These are phyloP conservation scores for Australoheros facetus DNA, from an alignment of 2,797 vertebrate species.

Conservation along the genomic window DNA sequence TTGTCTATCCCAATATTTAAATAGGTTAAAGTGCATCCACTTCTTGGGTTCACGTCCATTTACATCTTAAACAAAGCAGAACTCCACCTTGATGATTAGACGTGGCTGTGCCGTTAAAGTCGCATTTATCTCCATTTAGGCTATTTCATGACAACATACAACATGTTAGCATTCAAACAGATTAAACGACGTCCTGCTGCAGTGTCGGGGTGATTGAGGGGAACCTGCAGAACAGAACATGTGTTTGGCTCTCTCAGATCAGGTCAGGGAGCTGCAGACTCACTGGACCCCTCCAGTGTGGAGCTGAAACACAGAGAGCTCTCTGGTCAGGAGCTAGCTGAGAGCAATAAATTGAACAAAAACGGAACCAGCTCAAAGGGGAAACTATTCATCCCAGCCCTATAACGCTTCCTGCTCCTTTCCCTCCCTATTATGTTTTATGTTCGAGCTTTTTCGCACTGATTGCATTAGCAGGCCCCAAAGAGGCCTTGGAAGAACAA, in stretches of 20 bases:
- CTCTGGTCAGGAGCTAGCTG: constrained; percentile 68
- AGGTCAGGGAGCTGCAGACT: constrained; percentile 54
- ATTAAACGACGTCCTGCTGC: constrained; percentile 38
- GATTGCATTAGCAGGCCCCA: constrained; percentile 79
- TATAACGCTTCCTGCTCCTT: constrained; percentile 75
- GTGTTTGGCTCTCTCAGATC: constrained; percentile 53
- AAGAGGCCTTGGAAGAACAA: constrained; percentile 76
- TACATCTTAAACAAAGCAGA: not conserved
- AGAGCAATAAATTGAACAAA: constrained; percentile 77
- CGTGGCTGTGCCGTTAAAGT: constrained; percentile 12
- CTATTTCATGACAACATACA: constrained; percentile 18
- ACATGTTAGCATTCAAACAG: constrained; percentile 35
- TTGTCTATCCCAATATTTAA: not conserved
- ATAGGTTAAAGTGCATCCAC: not conserved
- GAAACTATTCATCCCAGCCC: constrained; percentile 77
- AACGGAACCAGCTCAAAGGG: constrained; percentile 80
- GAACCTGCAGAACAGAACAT: constrained; percentile 63
- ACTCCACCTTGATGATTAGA: constrained; percentile 5
- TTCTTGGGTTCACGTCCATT: not conserved
- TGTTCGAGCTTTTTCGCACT: constrained; percentile 68
- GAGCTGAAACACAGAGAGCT: constrained; percentile 55
- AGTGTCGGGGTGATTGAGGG: not conserved
- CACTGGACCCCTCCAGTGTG: constrained; percentile 45
- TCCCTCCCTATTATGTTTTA: constrained; percentile 77
- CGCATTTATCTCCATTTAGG: constrained; percentile 33